These are phyloP conservation scores for Plebejus anna DNA, from an alignment of 2,888 invertebrate genomes.

Conservation along the genomic window DNA sequence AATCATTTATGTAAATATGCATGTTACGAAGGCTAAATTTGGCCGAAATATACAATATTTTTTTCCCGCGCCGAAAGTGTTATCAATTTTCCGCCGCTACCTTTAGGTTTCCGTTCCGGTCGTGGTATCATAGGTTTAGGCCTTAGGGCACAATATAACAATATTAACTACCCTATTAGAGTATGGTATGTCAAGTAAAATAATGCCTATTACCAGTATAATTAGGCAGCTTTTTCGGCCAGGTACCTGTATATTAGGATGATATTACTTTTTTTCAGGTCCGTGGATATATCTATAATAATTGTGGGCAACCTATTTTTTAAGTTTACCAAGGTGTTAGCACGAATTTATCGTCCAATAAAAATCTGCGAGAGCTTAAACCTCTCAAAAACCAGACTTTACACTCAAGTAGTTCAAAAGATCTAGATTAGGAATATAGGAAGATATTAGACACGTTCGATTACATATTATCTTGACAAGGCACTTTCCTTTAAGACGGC, in stretches of 20 bases:
- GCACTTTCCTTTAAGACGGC: constrained; percentile 15
- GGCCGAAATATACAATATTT: constrained; percentile 32
- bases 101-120: constrained; percentile 8
- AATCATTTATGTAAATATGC: constrained; percentile 41
- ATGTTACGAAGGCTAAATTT: constrained; percentile 35
- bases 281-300: too few relatives aligned
- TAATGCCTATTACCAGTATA: too few relatives aligned
- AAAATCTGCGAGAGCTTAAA: not conserved
- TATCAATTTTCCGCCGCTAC: constrained; percentile 33
- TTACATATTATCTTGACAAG: constrained; percentile 16
- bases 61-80: constrained; percentile 31
- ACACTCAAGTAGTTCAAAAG: not conserved
- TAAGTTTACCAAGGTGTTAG: too few relatives aligned
- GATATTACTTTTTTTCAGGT: too few relatives aligned
- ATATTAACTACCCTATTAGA: too few relatives aligned
- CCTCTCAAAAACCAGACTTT: not conserved
- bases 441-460: constrained; percentile 20
- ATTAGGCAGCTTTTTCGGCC: too few relatives aligned
- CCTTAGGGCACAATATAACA: too few relatives aligned
- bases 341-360: not conserved
- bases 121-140: not conserved
- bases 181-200: too few relatives aligned
- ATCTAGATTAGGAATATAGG: constrained; percentile 8
- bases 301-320: too few relatives aligned
- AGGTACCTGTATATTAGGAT: too few relatives aligned